phyloP scores from a whole-genome alignment of 2,797 vertebrate species.

The Hirundo rustica region DNA sequence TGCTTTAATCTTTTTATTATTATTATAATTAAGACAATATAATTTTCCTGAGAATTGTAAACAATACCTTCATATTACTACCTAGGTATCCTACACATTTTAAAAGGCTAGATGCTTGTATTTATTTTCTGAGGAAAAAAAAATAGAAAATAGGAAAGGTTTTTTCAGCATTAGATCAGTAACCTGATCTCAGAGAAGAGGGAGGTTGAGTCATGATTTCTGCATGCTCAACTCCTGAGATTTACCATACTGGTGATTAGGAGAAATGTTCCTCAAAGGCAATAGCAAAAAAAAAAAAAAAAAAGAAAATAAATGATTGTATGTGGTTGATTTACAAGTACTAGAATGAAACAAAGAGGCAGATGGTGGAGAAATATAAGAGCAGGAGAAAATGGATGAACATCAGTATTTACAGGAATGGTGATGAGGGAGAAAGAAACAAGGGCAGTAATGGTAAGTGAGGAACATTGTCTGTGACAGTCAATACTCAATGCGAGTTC shows the following conservation, averaged over 20 bases:
- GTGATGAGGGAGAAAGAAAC: slow-evolving; percentile 22
- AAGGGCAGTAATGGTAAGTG: slow-evolving; percentile 25
- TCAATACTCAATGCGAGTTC: not conserved
- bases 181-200: not conserved
- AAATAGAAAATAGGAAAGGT: fast-evolving
- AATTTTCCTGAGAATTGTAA: not conserved
- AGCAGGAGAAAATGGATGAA: not conserved
- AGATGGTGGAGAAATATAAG: slow-evolving; percentile 17
- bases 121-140: not conserved
- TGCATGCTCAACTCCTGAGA: not conserved
- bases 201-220: not conserved
- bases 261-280: not conserved
- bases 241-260: not conserved
- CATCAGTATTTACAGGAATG: not conserved
- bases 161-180: not conserved
- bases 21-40: not conserved
- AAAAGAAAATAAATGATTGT: not conserved
- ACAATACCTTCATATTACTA: not conserved
- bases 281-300: not conserved
- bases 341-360: slow-evolving; percentile 25
- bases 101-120: not conserved
- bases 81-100: not conserved
- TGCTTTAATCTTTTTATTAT: not conserved
- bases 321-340: slow-evolving; percentile 5
- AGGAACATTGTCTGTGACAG: slow-evolving; percentile 45